phyloP scores from a whole-genome alignment of 2,888 invertebrate genomes.

The Creontiades dilutus region DNA sequence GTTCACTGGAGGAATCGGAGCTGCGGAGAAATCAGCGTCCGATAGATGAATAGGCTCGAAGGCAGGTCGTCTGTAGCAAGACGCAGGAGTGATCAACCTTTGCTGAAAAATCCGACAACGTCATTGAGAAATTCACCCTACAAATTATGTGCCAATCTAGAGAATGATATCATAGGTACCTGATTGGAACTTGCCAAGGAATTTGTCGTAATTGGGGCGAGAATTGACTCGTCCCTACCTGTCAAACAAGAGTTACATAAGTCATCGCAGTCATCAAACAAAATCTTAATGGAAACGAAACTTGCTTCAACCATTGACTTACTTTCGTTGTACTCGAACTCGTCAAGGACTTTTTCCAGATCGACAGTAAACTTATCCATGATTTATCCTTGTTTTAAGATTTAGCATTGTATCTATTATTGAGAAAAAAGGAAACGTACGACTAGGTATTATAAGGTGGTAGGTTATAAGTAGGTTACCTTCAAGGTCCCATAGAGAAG shows the following conservation, averaged over 20 bases:
- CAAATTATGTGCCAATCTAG: not conserved
- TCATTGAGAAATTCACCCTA: not conserved
- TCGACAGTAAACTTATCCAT: conserved; percentile 85
- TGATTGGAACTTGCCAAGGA: conserved; percentile 74
- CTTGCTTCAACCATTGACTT: conserved; percentile 68
- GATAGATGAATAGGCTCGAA: conserved; percentile 77
- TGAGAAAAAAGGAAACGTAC: conserved; percentile 6
- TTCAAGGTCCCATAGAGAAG: conserved; percentile 5
- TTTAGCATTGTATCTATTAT: conserved; percentile 42
- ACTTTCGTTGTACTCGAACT: conserved; percentile 88
- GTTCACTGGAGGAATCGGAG: conserved; percentile 71
- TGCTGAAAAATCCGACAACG: conserved; percentile 57
- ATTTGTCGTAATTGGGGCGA: conserved; percentile 73
- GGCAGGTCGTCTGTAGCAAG: conserved; percentile 76
- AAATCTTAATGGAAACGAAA: not conserved
- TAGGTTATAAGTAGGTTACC: not conserved
- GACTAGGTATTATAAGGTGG: not conserved
- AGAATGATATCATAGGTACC: conserved; percentile 65
- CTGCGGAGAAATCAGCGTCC: conserved; percentile 77
- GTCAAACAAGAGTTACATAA: conserved; percentile 59
- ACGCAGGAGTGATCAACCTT: conserved; percentile 75
- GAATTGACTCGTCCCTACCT: conserved; percentile 75
- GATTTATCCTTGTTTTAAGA: conserved; percentile 63
- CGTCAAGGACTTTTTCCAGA: conserved; percentile 90
- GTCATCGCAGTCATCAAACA: not conserved